phyloP scores from a whole-genome alignment of 2,797 vertebrate species.

The Cryptoblepharus egeriae region DNA sequence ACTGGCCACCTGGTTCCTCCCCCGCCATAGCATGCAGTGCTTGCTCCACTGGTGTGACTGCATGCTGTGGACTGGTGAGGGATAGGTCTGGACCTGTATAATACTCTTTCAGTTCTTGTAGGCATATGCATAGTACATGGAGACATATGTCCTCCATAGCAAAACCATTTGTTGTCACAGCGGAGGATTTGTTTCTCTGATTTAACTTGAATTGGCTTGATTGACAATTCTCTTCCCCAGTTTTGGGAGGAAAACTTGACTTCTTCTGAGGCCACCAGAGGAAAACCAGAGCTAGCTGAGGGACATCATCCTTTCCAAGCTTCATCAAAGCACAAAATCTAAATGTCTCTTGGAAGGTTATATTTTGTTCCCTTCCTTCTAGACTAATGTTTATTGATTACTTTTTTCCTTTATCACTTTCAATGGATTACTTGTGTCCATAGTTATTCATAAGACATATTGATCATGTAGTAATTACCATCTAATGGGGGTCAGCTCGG shows the following conservation, averaged over 20 bases:
- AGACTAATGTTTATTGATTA: conserved; percentile 72
- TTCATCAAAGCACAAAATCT: background rate
- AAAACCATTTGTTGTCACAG: no score
- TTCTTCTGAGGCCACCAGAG: background rate
- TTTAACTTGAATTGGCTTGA: background rate
- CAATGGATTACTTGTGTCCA: conserved; percentile 66
- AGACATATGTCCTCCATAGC: no score
- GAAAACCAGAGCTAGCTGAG: background rate
- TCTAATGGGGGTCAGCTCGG: conserved; percentile 73
- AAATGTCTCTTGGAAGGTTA: background rate
- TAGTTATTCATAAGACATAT: conserved; percentile 73
- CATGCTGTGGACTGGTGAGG: no score
- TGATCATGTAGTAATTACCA: conserved; percentile 70
- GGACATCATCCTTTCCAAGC: no score
- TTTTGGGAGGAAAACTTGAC: background rate
- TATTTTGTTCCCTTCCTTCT: conserved; percentile 27
- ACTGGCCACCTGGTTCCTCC: no score
- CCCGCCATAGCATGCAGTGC: no score
- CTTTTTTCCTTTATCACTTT: conserved; percentile 67
- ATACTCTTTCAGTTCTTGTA: background rate
- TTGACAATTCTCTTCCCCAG: no score
- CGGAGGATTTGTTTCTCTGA: background rate
- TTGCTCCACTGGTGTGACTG: no score
- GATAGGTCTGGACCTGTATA: no score
- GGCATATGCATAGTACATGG: background rate